These are phyloP conservation scores for Neopelma chrysocephalum DNA, from an alignment of 2,797 vertebrate genomes.

Conservation along the genomic window DNA sequence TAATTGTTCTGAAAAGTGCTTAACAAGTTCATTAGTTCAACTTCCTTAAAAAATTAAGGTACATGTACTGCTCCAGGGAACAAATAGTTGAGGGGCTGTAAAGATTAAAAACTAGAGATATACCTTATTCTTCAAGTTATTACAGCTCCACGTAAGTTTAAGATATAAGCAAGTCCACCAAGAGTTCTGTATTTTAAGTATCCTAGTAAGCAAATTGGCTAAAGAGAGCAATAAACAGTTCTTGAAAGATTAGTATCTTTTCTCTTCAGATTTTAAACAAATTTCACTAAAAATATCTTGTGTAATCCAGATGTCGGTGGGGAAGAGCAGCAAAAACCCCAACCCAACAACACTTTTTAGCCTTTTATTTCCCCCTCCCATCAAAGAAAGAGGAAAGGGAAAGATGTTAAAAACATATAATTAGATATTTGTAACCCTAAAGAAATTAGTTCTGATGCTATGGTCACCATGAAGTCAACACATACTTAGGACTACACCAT, in stretches of 20 bases:
- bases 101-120: neutral
- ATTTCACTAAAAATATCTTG: neutral
- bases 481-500: neutral
- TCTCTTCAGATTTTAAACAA: neutral
- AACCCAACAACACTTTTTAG: neutral
- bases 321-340: neutral
- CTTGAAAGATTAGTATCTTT: neutral
- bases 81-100: neutral
- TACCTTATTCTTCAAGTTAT: neutral
- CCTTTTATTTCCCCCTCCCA: neutral
- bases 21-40: neutral
- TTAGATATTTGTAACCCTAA: neutral
- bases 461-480: neutral
- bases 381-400: neutral
- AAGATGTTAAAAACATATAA: neutral
- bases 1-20: neutral
- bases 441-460: neutral
- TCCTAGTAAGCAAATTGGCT: neutral
- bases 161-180: neutral
- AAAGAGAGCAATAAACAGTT: neutral
- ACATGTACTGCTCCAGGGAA: neutral
- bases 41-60: neutral
- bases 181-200: neutral
- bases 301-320: neutral
- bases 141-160: neutral